Conservation (phyloP, 2,113 vertebrate genomes). For the Menura novaehollandiae region DNA sequence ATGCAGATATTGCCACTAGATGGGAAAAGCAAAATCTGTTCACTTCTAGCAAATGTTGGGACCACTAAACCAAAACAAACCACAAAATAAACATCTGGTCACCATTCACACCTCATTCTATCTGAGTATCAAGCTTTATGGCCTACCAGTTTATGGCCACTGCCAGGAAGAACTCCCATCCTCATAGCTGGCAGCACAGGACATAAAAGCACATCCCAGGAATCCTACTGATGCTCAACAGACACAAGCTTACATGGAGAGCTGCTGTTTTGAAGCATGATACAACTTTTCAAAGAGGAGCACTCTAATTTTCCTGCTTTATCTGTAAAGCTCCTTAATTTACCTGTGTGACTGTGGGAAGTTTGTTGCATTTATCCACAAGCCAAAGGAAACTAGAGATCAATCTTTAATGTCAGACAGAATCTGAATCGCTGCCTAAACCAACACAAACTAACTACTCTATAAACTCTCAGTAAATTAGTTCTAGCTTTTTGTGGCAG, state of each 20-base stretch:
- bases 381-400: not conserved
- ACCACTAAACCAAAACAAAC: not conserved
- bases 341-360: not conserved
- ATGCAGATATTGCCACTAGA: not conserved
- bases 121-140: not conserved
- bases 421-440: not conserved
- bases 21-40: not conserved
- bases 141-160: too few relatives aligned
- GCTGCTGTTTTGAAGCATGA: not conserved
- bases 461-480: constrained; percentile 5
- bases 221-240: not conserved
- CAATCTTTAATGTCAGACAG: not conserved
- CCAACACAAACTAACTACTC: not conserved
- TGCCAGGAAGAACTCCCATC: not conserved
- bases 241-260: not conserved
- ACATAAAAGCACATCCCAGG: not conserved
- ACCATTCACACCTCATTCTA: not conserved
- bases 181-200: not conserved
- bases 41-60: not conserved
- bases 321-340: not conserved
- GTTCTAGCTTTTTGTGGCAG: not conserved
- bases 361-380: not conserved
- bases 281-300: not conserved
- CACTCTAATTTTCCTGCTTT: not conserved
- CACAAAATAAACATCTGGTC: not conserved